Percentiles rank a stretch among this genome's conserved stretches.
phyloP scores from a whole-genome alignment of 2,888 invertebrate genomes.

The Caprella mutica region DNA sequence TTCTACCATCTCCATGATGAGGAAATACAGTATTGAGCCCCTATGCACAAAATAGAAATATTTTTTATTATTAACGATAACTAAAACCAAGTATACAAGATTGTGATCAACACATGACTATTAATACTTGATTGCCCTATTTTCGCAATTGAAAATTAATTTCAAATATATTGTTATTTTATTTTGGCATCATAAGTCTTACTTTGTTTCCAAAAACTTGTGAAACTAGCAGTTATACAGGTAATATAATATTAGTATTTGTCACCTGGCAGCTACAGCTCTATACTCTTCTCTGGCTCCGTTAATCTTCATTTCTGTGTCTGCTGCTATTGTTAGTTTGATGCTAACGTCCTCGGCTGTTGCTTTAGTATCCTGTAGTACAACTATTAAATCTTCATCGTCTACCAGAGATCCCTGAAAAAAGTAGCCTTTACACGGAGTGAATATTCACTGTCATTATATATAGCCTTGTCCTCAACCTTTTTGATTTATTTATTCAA shows the following conservation, averaged over 20 bases:
- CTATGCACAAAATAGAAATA: too few relatives aligned
- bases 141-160: too few relatives aligned
- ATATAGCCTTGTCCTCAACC: not conserved
- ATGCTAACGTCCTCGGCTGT: slow-evolving; percentile 91
- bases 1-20: slow-evolving; percentile 94
- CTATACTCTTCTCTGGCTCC: slow-evolving; percentile 88
- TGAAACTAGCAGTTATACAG: too few relatives aligned
- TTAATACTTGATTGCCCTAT: too few relatives aligned
- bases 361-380: slow-evolving; percentile 70
- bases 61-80: too few relatives aligned
- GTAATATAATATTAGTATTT: too few relatives aligned
- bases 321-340: slow-evolving; percentile 79
- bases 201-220: too few relatives aligned
- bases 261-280: slow-evolving; percentile 84
- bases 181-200: too few relatives aligned
- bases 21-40: slow-evolving; percentile 86
- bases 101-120: too few relatives aligned
- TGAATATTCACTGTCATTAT: not conserved
- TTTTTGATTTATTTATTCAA: not conserved
- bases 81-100: too few relatives aligned
- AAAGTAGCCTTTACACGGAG: not conserved
- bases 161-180: too few relatives aligned
- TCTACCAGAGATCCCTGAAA: slow-evolving; percentile 77
- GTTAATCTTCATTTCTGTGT: slow-evolving; percentile 88
- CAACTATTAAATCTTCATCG: slow-evolving; percentile 85